These are phyloP conservation scores for Mamestra configurata DNA, from an alignment of 1,140 invertebrate species.

Conservation along the genomic window DNA sequence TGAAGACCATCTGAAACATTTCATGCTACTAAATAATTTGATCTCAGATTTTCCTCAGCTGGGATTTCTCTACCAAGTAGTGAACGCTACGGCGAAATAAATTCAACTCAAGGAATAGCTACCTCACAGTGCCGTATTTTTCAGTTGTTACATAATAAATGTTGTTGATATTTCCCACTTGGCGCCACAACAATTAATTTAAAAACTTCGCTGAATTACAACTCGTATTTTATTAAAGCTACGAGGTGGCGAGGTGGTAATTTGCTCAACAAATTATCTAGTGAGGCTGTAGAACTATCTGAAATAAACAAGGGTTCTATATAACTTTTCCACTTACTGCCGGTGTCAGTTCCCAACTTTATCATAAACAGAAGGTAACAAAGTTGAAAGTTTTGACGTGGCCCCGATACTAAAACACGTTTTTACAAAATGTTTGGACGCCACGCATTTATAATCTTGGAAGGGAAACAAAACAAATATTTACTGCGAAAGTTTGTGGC, in stretches of 20 bases:
- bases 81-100: neutral
- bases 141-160: conserved; percentile 32
- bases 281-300: conserved; percentile 50
- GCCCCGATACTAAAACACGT: conserved; percentile 50
- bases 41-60: conserved; percentile 20
- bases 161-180: conserved; percentile 25
- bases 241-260: conserved; percentile 39
- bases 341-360: conserved; percentile 59
- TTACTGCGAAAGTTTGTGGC: conserved; percentile 35
- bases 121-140: neutral
- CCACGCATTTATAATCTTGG: conserved; percentile 52
- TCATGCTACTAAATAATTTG: conserved; percentile 12
- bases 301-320: conserved; percentile 56
- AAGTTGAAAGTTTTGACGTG: conserved; percentile 64
- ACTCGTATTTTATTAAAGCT: conserved; percentile 49
- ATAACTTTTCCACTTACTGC: conserved; percentile 69
- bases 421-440: conserved; percentile 49
- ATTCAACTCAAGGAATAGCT: conserved; percentile 3
- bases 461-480: conserved; percentile 24
- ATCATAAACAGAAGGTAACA: conserved; percentile 63
- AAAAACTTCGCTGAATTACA: conserved; percentile 17
- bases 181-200: conserved; percentile 33
- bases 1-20: neutral
- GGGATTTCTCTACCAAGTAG: neutral
- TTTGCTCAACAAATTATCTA: conserved; percentile 50